phyloP scores from a whole-genome alignment of 2,888 invertebrate genomes.

The Sthenelais limicola region DNA sequence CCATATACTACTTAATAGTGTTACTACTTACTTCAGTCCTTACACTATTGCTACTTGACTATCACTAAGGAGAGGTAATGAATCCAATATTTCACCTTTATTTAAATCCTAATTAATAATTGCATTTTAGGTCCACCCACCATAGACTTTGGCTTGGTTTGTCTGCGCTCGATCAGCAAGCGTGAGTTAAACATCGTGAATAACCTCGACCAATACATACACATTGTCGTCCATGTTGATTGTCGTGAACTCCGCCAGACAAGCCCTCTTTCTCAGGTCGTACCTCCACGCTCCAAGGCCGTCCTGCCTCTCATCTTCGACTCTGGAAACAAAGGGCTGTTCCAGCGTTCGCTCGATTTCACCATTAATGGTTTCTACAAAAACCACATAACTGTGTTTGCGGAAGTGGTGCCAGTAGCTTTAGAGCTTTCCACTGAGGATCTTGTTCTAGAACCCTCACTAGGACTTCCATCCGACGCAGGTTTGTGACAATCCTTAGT shows the following conservation, averaged over 20 bases:
- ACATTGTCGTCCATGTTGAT: slow-evolving; percentile 71
- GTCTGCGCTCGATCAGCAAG: slow-evolving; percentile 67
- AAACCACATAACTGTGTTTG: slow-evolving; percentile 69
- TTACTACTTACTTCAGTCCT: no score
- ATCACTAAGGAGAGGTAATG: no score
- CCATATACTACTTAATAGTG: no score
- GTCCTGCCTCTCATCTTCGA: slow-evolving; percentile 71
- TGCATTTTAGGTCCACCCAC: slow-evolving; percentile 70
- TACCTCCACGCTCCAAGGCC: slow-evolving; percentile 70
- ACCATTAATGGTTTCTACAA: slow-evolving; percentile 70
- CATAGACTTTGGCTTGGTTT: slow-evolving; percentile 70
- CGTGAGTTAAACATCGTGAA: slow-evolving; percentile 69
- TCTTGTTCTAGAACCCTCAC: slow-evolving; percentile 64
- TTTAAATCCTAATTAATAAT: no score
- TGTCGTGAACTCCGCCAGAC: slow-evolving; percentile 71
- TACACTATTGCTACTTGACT: no score
- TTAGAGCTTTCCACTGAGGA: slow-evolving; percentile 65
- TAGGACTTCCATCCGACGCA: slow-evolving; percentile 69
- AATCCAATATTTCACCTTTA: no score
- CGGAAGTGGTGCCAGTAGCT: slow-evolving; percentile 69
- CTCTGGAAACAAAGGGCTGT: slow-evolving; percentile 67
- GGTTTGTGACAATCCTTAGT: slow-evolving; percentile 47
- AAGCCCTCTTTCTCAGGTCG: slow-evolving; percentile 71
- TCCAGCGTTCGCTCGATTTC: slow-evolving; percentile 71
- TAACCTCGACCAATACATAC: slow-evolving; percentile 69